Conservation (phyloP, 2,797 vertebrate species). For the Hafferia zeledoni region DNA sequence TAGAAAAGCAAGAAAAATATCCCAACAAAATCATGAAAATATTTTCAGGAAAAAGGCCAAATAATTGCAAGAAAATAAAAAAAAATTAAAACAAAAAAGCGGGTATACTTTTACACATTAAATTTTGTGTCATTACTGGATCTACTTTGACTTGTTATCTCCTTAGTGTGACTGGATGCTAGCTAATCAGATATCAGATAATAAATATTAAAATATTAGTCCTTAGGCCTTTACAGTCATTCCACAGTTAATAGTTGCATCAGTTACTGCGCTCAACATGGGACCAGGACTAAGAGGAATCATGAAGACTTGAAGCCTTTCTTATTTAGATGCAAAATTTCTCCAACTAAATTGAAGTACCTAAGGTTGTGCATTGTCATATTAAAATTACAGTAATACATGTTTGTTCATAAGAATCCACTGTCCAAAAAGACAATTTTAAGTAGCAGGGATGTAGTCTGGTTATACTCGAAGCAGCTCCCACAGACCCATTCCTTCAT, state of each 20-base stretch:
- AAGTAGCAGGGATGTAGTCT: neutral
- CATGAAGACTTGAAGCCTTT: neutral
- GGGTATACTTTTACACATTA: neutral
- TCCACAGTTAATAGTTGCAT: neutral
- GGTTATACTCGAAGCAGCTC: neutral
- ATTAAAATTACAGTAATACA: no score
- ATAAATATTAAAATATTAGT: neutral
- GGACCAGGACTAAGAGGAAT: neutral
- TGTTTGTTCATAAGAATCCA: neutral
- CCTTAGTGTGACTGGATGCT: neutral
- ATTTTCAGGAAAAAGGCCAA: neutral
- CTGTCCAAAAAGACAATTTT: neutral
- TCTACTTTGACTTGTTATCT: neutral
- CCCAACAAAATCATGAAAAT: neutral
- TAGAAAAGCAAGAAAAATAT: neutral
- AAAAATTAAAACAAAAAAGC: neutral
- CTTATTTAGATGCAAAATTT: neutral
- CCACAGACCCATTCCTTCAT: no score
- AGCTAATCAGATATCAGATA: neutral
- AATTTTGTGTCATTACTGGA: neutral
- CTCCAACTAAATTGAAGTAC: neutral
- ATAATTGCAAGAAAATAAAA: neutral
- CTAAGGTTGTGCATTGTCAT: no score
- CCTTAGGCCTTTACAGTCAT: neutral
- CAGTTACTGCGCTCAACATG: neutral